These are phyloP conservation scores for Ceramica pisi DNA, from an alignment of 2,888 invertebrate species.

Conservation along the genomic window DNA sequence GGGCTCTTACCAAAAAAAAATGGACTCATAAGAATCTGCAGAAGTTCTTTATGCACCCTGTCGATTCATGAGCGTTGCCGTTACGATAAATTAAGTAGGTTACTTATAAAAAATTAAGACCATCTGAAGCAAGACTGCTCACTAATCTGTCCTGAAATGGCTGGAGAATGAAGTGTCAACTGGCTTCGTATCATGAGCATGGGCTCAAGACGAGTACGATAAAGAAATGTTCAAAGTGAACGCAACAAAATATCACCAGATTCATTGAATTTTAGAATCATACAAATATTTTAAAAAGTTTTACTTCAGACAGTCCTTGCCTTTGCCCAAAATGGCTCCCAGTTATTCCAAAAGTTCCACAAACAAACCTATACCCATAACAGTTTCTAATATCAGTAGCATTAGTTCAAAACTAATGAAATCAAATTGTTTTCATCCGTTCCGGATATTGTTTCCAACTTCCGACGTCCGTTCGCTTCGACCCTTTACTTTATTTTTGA, in stretches of 20 bases:
- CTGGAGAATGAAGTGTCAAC: too few species aligned
- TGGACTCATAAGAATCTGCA: too few species aligned
- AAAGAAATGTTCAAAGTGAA: not conserved
- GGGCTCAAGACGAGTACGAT: too few species aligned
- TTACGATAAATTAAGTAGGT: too few species aligned
- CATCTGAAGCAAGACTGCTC: too few species aligned
- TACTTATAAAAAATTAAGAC: too few species aligned
- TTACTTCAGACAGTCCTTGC: not conserved
- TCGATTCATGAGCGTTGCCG: too few species aligned
- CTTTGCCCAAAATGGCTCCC: not conserved
- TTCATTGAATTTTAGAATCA: not conserved
- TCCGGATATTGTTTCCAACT: constrained; percentile 56
- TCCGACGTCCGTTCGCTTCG: constrained; percentile 13
- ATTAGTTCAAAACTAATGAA: constrained; percentile 51
- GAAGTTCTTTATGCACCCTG: too few species aligned
- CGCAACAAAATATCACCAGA: not conserved
- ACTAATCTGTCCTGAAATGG: too few species aligned
- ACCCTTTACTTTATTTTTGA: constrained; percentile 52
- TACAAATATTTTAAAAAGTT: not conserved
- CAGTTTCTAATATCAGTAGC: constrained; percentile 26
- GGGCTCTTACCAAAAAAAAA: too few species aligned
- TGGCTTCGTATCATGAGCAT: too few species aligned
- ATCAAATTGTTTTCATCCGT: constrained; percentile 48
- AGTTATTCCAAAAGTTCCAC: constrained; percentile 1
- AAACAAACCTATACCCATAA: constrained; percentile 7